Percentiles rank a stretch among this genome's conserved stretches.
These are phyloP conservation scores for Betta splendens DNA, from an alignment of 2,797 vertebrate species.

Conservation along the genomic window DNA sequence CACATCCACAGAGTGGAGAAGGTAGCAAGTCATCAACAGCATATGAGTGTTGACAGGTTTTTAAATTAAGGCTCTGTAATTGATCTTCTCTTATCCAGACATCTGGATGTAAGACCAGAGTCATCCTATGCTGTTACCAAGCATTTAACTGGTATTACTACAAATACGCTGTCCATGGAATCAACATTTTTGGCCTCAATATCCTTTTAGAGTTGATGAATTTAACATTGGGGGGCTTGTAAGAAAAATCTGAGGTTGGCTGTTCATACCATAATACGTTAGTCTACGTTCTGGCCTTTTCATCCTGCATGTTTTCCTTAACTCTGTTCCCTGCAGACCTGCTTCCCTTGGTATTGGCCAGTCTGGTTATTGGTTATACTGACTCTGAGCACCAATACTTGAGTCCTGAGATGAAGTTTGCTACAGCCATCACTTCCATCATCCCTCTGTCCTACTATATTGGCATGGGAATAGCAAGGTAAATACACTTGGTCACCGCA, in stretches of 20 bases:
- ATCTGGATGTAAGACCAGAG: conserved; percentile 61
- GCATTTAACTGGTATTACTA: conserved; percentile 88
- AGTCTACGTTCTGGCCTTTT: not conserved
- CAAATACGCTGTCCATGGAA: conserved; percentile 84
- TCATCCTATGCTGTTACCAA: conserved; percentile 81
- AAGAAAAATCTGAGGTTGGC: not conserved
- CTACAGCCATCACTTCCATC: conserved; percentile 85
- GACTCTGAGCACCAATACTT: conserved; percentile 80
- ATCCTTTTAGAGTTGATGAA: conserved; percentile 75
- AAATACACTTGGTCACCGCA: conserved; percentile 11
- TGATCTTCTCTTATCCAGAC: conserved; percentile 57
- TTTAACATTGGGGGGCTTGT: not conserved
- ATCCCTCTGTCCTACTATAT: conserved; percentile 92
- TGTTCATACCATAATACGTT: not conserved
- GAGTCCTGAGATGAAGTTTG: conserved; percentile 82
- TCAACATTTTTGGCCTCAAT: conserved; percentile 87
- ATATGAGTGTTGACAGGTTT: no score
- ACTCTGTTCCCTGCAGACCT: conserved; percentile 76
- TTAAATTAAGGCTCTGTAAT: not conserved
- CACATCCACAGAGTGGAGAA: conserved; percentile 64
- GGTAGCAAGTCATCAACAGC: conserved; percentile 23
- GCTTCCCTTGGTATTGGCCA: conserved; percentile 83
- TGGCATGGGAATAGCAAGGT: conserved; percentile 94
- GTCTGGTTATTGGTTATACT: conserved; percentile 83
- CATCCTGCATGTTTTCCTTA: conserved; percentile 59